Conservation (phyloP, 1,140 invertebrate species). For the Orius insidiosus region DNA sequence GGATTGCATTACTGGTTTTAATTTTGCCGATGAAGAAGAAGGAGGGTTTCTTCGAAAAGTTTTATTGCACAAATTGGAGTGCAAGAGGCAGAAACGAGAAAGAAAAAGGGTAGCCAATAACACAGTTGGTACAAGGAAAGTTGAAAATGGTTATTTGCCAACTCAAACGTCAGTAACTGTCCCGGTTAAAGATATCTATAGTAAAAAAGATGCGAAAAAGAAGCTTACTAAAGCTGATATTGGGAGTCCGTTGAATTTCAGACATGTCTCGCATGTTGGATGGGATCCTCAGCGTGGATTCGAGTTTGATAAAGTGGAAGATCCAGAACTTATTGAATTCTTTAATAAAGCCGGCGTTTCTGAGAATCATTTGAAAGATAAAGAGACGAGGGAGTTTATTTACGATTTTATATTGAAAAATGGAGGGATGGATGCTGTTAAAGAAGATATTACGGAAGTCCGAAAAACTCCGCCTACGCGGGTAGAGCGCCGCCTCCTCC, state of each 20-base stretch:
- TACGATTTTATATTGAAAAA: slow-evolving; percentile 80
- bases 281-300: slow-evolving; percentile 69
- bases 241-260: slow-evolving; percentile 69
- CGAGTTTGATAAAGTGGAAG: slow-evolving; percentile 45
- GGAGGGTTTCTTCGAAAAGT: slow-evolving; percentile 51
- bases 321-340: slow-evolving; percentile 58
- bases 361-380: slow-evolving; percentile 59
- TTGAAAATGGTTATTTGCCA: too few species aligned
- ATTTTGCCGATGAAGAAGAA: slow-evolving; percentile 83
- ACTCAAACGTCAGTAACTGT: too few species aligned
- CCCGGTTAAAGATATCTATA: background rate
- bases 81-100: slow-evolving; percentile 37
- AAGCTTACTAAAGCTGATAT: slow-evolving; percentile 77
- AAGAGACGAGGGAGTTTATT: slow-evolving; percentile 78
- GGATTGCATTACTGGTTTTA: slow-evolving; percentile 69
- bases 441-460: slow-evolving; percentile 11
- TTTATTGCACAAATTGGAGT: slow-evolving; percentile 44
- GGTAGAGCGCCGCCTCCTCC: slow-evolving; percentile 20
- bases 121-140: background rate
- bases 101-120: slow-evolving; percentile 13
- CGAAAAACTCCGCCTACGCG: slow-evolving; percentile 40
- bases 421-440: slow-evolving; percentile 58
- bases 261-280: slow-evolving; percentile 77
- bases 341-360: slow-evolving; percentile 60
- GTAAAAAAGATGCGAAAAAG: slow-evolving; percentile 24